These are phyloP conservation scores for Brachionus plicatilis DNA, from an alignment of 1,140 invertebrate genomes.

Conservation along the genomic window DNA sequence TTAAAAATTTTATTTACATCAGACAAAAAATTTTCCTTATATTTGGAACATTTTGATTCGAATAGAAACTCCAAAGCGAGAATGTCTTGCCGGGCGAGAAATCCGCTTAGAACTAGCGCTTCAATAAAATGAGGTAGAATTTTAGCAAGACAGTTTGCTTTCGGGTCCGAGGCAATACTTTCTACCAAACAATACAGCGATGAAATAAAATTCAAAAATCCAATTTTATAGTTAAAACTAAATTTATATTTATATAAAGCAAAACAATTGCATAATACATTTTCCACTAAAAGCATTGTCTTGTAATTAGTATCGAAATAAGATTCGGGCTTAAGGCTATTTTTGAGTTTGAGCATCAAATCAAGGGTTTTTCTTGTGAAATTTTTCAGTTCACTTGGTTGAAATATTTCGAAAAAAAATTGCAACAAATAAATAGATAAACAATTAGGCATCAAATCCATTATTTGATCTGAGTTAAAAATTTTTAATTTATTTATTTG, in stretches of 20 bases:
- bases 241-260: slow-evolving; percentile 21
- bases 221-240: background rate
- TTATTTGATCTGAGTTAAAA: background rate
- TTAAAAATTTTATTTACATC: background rate
- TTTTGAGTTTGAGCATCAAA: background rate
- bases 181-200: background rate
- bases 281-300: background rate
- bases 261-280: slow-evolving; percentile 23
- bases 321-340: background rate
- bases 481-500: background rate
- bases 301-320: background rate
- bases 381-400: slow-evolving; percentile 2
- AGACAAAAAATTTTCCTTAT: background rate
- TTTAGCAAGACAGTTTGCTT: background rate
- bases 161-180: background rate
- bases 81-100: background rate
- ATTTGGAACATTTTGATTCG: background rate
- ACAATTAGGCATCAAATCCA: slow-evolving; percentile 11
- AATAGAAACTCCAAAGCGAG: background rate
- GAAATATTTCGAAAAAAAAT: slow-evolving; percentile 34
- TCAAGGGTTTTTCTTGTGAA: background rate
- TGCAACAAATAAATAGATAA: background rate
- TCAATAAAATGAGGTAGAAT: background rate
- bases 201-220: slow-evolving; percentile 9
- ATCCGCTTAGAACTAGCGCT: slow-evolving; percentile 13